phyloP scores from a whole-genome alignment of 2,797 vertebrate genomes.

The Neosilurus hyrtlii region DNA sequence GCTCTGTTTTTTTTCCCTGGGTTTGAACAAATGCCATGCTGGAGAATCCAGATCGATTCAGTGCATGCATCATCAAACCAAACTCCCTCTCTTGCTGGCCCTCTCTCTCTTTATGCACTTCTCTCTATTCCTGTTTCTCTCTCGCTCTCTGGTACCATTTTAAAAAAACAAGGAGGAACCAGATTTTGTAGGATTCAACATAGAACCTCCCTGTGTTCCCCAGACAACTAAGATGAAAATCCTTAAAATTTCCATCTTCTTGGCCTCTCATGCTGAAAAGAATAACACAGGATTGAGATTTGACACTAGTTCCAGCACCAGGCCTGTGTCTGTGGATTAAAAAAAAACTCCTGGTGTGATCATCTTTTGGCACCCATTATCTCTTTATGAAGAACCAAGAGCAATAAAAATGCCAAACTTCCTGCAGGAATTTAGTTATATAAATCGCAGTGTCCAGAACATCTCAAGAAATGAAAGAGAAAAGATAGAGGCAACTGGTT shows the following conservation, averaged over 20 bases:
- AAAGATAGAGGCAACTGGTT: conserved; percentile 3
- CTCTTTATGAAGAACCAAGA: neutral
- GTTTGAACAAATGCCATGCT: neutral
- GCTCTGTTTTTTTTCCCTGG: neutral
- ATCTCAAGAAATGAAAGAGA: conserved; percentile 11
- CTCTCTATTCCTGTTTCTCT: neutral
- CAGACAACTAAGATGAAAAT: neutral
- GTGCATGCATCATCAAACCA: neutral
- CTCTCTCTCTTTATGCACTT: neutral
- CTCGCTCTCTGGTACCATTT: neutral
- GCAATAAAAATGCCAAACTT: neutral
- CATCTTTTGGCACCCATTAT: neutral
- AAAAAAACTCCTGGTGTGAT: neutral
- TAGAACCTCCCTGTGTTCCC: neutral
- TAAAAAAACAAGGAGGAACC: neutral
- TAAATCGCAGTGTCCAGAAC: neutral
- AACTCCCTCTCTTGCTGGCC: neutral
- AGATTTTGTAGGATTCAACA: neutral
- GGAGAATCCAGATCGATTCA: neutral
- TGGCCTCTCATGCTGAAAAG: neutral
- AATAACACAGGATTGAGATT: neutral
- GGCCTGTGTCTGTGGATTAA: neutral
- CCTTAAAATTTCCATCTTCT: neutral
- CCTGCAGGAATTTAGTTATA: conserved; percentile 1
- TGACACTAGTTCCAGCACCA: no score